Base-by-base conservation (phyloP, 1,140 invertebrate genomes). In the Brevipalpus yothersi region DNA sequence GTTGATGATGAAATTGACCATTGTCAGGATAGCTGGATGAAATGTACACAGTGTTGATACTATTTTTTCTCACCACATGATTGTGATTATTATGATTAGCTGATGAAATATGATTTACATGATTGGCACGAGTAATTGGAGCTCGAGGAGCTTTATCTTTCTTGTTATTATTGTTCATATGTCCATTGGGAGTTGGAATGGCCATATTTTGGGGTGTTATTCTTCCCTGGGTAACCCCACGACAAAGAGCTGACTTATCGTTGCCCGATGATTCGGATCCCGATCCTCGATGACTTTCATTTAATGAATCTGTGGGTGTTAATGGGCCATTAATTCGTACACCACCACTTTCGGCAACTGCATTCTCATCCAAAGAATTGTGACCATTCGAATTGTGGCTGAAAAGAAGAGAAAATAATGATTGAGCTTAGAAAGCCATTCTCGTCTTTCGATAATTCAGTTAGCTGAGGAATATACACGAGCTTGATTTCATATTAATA, bases 341-440 rank as follows among this genome's bases (percentile, higher is more conserved):
- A 21, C 41, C 41, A 8, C 17, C 41, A 41, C 53, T 17, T 58
- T 53, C 49, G 61, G 77, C 78, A 4, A 86, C 73, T 0, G 82
- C 83, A 70, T 90, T 89, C 66, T 89, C 85, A 65, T 91, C 86
- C 42, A 90, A 71, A 0, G 86, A 89, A 71, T 90, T 86, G 31
- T 81, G 60, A 60, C 85, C 83, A 42, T 49, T 59, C 19, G 23
- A 51, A 58, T 53, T 41, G 56, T 58, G 56, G 43, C 56, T 57
- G n/a, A 10, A 71, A 64, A 62, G 41, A 47, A 56, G 58, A 58
- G 13, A 56, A 58, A 45, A 21, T 17, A 17, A 59, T 3, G 39
- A 56, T 40, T 56, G 15, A 13, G 53, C 15, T 31, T 19, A 17
- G 1, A 23, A 54, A 54, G 21, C n/a, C n/a, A n/a, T n/a, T n/a